A percentile compares a stretch with the other conserved stretches of the same genome.
phyloP scores from a whole-genome alignment of 2,888 invertebrate species.

The Protophormia terraenovae region DNA sequence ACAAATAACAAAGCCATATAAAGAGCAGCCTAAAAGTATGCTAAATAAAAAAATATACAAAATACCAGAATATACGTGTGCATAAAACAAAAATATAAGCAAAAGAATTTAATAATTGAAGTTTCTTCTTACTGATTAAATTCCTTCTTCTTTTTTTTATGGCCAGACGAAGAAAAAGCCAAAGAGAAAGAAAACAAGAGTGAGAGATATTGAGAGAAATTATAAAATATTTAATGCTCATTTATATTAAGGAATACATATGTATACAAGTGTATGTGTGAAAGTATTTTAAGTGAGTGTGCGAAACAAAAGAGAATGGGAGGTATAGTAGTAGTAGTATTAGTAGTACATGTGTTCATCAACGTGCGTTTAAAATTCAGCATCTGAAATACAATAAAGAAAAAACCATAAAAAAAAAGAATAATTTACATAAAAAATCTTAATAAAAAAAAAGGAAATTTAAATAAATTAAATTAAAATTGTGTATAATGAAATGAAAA shows the following conservation, averaged over 20 bases:
- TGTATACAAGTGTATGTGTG: background rate
- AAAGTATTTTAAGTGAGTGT: background rate
- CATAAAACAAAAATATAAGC: constrained; percentile 12
- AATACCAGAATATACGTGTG: background rate
- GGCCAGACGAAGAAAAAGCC: constrained; percentile 38
- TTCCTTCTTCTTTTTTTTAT: constrained; percentile 31
- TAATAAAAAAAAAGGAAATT: background rate
- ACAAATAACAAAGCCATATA: background rate
- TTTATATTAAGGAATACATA: background rate
- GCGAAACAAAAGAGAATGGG: constrained; percentile 6
- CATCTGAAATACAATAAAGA: constrained; percentile 25
- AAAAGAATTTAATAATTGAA: constrained; percentile 51
- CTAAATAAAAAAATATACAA: constrained; percentile 19
- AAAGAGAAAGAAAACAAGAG: constrained; percentile 12
- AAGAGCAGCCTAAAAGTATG: constrained; percentile 45
- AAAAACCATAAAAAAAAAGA: background rate
- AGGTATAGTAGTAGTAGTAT: constrained; percentile 15
- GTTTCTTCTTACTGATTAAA: constrained; percentile 40
- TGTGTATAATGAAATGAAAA: background rate
- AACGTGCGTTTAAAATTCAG: constrained; percentile 57
- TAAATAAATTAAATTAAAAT: background rate
- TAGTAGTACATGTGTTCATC: constrained; percentile 60
- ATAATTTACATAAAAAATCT: background rate
- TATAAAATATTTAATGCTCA: constrained; percentile 8
- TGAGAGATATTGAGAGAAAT: background rate